These are phyloP conservation scores for Oithona nana DNA, from an alignment of 2,888 invertebrate genomes.

Conservation along the genomic window DNA sequence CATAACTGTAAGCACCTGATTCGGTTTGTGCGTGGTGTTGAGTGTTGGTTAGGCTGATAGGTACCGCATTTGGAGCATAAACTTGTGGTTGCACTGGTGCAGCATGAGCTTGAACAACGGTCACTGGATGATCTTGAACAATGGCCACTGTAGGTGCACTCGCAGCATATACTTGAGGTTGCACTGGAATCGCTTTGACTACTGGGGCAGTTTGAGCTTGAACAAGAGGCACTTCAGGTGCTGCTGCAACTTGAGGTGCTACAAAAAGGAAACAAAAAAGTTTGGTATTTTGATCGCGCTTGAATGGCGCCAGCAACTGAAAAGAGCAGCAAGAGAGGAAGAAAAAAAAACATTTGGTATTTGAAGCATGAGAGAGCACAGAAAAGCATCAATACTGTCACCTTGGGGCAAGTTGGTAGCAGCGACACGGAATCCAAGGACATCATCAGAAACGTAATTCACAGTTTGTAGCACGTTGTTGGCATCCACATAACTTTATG, in stretches of 20 bases:
- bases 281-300: no score
- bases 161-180: not conserved
- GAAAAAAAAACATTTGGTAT: no score
- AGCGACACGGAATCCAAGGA: conserved; percentile 5
- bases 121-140: not conserved
- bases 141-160: not conserved
- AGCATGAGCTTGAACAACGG: not conserved
- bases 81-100: no score
- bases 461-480: conserved; percentile 6
- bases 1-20: no score
- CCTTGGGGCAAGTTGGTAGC: conserved; percentile 7
- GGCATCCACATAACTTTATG: conserved; percentile 3
- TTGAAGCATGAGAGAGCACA: no score
- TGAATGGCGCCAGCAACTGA: not conserved
- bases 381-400: not conserved
- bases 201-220: not conserved
- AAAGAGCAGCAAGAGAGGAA: not conserved
- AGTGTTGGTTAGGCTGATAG: no score
- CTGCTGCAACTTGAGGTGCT: not conserved
- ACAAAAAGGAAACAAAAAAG: no score
- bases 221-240: not conserved
- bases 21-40: no score
- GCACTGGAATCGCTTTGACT: not conserved
- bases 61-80: no score
- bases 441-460: conserved; percentile 2